Evolutionary conservation across 2,888 invertebrate genomes (phyloP), one percentile per base, ranked within the genome.

Genomic region (Tiliacea aurago): DNA sequence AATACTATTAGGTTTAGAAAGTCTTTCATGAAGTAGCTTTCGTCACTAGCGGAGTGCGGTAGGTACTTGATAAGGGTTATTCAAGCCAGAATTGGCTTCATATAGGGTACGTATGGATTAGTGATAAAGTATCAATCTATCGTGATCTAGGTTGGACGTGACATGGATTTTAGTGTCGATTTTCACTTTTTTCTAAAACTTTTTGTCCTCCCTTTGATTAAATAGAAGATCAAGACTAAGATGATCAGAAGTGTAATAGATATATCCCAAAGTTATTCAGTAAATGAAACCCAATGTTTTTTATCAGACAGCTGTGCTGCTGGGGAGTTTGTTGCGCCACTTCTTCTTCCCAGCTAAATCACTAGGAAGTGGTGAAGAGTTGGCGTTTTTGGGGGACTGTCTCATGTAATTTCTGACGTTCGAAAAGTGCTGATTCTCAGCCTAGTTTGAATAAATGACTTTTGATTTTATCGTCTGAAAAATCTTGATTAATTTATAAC

Each of bases 1-100:
- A 78, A 83, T 80, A 64, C 59, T 83, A 81, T 86, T 83, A 64
- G 68, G 45, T 80, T 83, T 69, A 83, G 51, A 79, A 77, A 81
- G 55, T 51, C 71, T 72, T 75, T 69, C 49, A 47, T 63, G 23
- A 75, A 73, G 61, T 28, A 59, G 66, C 47, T 58, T 73, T 78
- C 45, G 59, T 84, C 62, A 73, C 61, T 59, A 58, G 37, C 20
- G 47, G 13, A 72, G 53, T 49, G 67, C 43, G 58, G 47, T 55
- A 20, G 13, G 47, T 55, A 43, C 43, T 75, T 81, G 84, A 80
- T 56, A 66, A 76, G 80, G 80, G 84, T 84, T 28, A 28, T 59
- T 69, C 51, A 45, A 72, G 23, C 49, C 20, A 45, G 9, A 37
- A 63, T 78, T 47, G 56, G 37, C 28, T 73, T 63, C 15, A 28